Percentiles rank a stretch among this genome's conserved stretches.
Conservation (phyloP, 2,113 vertebrate genomes). For the Stigmatopora nigra region DNA sequence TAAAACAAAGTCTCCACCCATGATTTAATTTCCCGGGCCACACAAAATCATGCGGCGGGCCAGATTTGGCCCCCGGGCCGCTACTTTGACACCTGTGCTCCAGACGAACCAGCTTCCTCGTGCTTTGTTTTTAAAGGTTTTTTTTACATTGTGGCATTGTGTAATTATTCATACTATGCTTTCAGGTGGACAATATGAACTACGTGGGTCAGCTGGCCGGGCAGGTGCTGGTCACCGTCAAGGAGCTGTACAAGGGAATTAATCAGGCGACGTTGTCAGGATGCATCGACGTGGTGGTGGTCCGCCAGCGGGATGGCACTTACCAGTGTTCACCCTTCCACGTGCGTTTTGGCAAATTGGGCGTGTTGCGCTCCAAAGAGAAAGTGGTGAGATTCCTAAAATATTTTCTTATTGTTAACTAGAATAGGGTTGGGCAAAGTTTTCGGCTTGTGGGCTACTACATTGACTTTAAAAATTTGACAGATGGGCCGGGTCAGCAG, state of each 20-base stretch:
- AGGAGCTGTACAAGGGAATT: constrained; percentile 95
- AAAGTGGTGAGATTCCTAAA: constrained; percentile 84
- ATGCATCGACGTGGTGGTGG: constrained; percentile 95
- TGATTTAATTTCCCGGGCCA: no score
- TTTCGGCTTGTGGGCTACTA: no score
- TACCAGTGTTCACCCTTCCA: constrained; percentile 96
- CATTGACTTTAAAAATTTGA: no score
- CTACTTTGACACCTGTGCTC: no score
- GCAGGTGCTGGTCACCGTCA: constrained; percentile 93
- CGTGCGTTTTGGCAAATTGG: constrained; percentile 94
- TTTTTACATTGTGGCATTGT: not conserved
- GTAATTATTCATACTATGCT: not conserved
- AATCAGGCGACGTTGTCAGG: constrained; percentile 95
- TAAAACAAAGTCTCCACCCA: no score
- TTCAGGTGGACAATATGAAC: constrained; percentile 91
- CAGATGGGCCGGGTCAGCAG: no score
- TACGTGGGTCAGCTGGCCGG: constrained; percentile 97
- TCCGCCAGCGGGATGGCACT: constrained; percentile 85
- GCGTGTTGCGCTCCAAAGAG: constrained; percentile 92
- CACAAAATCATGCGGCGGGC: no score
- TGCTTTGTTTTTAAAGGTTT: no score
- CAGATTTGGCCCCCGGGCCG: no score
- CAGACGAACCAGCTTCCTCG: no score
- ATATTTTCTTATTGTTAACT: no score
- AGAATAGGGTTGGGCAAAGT: no score